Conservation (phyloP, 2,888 invertebrate species). For the Parasteatoda lunata region DNA sequence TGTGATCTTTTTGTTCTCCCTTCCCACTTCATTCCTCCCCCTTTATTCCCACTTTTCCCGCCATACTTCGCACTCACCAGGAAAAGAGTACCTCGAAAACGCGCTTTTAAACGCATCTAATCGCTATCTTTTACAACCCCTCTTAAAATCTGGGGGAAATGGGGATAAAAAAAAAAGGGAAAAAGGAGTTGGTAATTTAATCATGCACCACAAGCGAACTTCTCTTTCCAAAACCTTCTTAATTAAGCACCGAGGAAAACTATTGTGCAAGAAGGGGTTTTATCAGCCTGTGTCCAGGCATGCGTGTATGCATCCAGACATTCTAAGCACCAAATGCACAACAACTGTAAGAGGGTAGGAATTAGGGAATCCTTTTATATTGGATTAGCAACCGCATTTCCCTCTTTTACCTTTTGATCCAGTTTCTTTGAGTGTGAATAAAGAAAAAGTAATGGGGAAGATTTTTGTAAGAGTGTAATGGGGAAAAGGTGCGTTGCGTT, state of each 20-base stretch:
- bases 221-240: slow-evolving; percentile 28
- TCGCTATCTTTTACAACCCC: slow-evolving; percentile 58
- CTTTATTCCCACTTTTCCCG: background rate
- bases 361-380: slow-evolving; percentile 37
- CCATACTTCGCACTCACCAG: slow-evolving; percentile 6
- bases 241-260: slow-evolving; percentile 55
- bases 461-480: slow-evolving; percentile 18
- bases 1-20: background rate
- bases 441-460: slow-evolving; percentile 12
- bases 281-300: slow-evolving; percentile 49
- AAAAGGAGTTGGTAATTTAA: slow-evolving; percentile 36
- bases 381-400: slow-evolving; percentile 39
- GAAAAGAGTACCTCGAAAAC: slow-evolving; percentile 14
- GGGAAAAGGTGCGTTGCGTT: slow-evolving; percentile 19
- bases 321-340: background rate
- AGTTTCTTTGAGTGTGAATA: slow-evolving; percentile 45
- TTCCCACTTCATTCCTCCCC: slow-evolving; percentile 2
- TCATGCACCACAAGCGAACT: slow-evolving; percentile 56
- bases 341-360: background rate
- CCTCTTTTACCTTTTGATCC: slow-evolving; percentile 46
- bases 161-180: background rate
- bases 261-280: slow-evolving; percentile 43
- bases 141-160: slow-evolving; percentile 40
- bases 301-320: slow-evolving; percentile 10
- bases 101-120: slow-evolving; percentile 42